These are phyloP conservation scores for Ditylenchus dipsaci DNA, from an alignment of 1,140 invertebrate species.

Conservation along the genomic window DNA sequence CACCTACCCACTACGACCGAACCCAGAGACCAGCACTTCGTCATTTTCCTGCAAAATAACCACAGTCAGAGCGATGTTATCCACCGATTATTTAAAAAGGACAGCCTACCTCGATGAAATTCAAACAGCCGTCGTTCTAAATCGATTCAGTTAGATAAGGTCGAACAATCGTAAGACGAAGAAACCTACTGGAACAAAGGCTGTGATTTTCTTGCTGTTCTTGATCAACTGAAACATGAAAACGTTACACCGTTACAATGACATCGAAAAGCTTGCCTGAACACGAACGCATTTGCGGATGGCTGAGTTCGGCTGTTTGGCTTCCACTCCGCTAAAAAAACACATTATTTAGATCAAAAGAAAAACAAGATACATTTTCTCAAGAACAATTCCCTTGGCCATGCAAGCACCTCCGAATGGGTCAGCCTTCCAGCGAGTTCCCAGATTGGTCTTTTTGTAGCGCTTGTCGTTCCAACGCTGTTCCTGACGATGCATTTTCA, in stretches of 20 bases:
- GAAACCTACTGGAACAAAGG: slow-evolving; percentile 76
- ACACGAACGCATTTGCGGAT: slow-evolving; percentile 98
- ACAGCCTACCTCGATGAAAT: slow-evolving; percentile 79
- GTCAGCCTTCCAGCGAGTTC: slow-evolving; percentile 99
- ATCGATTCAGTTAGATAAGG: no score
- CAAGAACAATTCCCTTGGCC: slow-evolving; percentile 98
- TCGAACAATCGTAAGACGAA: no score
- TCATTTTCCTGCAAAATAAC: slow-evolving; percentile 80
- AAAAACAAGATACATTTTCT: slow-evolving; percentile 89
- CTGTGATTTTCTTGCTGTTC: slow-evolving; percentile 99
- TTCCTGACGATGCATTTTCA: slow-evolving; percentile 88
- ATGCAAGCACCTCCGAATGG: slow-evolving; percentile 99
- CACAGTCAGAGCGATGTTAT: no score
- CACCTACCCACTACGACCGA: slow-evolving; percentile 79
- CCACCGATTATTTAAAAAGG: not conserved
- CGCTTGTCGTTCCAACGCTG: slow-evolving; percentile 98
- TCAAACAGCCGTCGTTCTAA: slow-evolving; percentile 88
- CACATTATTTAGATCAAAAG: no score
- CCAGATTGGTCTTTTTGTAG: slow-evolving; percentile 98
- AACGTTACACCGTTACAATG: no score
- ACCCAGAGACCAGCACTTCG: slow-evolving; percentile 97
- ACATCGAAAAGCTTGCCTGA: slow-evolving; percentile 62
- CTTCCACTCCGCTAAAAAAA: slow-evolving; percentile 91
- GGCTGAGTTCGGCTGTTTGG: slow-evolving; percentile 99
- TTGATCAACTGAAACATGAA: slow-evolving; percentile 80